Evolutionary conservation across 2,888 invertebrate genomes (phyloP), one percentile per base, ranked within the genome.

Genomic region (Leptopilina myrica): DNA sequence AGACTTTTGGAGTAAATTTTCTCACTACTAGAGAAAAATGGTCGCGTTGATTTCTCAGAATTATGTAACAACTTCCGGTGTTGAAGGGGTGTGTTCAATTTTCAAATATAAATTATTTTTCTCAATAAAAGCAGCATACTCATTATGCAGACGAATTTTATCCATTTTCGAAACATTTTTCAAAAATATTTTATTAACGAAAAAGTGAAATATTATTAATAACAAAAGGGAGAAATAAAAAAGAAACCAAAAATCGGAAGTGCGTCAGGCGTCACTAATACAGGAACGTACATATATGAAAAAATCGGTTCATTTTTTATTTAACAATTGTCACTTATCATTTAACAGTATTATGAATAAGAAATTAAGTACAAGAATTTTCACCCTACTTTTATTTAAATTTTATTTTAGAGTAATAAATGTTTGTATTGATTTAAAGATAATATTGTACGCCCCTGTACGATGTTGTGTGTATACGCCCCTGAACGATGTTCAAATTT

Each of bases 31-130:
- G 20, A 14, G 40, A 8, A 43, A 43, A 43, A 73, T 26, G 53
- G 73, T n/a, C 33, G 33, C 56, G 73, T 73, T 73, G 49, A n/a
- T 8, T 69, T n/a, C 40, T 1, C 33, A 56, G 33, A 56, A 20
- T 73, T 73, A 73, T 11, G 56, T 73, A 73, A 73, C 33, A 6
- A 56, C 73, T 73, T 73, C 73, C 73, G n/a, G 12, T 67, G 33
- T 33, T 33, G 33, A 15, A 1, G 0, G 62, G n/a, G 53, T 56
- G 56, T 33, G 73, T 56, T 73, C 33, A 33, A 73, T 20, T 73
- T 33, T 20, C 49, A 20, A 5, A 43, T 15, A 5, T 4, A 49
- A 9, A 66, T 14, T 12, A 64, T 14, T n/a, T 5, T 9, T 64
- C 7, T 11, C 15, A 20, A n/a, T 15, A 62, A n/a, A 15, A 15